Evolutionary conservation across 2,888 invertebrate genomes (phyloP).

Genomic region (Epirrhoe tristata): DNA sequence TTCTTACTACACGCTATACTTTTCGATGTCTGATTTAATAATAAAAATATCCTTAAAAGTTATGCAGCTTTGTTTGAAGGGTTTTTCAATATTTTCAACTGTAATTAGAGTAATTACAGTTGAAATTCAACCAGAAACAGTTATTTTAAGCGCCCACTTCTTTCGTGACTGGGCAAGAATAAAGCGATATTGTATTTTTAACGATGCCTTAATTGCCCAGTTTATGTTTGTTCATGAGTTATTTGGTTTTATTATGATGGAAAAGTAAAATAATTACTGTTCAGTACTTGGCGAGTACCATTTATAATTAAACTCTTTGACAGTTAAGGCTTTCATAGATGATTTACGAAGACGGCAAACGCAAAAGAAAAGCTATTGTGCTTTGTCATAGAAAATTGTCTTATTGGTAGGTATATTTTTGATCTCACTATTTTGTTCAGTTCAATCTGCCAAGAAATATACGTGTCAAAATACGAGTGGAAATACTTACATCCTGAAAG

Average conservation of each 20-base stretch:
- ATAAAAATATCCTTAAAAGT: too few relatives aligned
- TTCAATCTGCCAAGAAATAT: too few relatives aligned
- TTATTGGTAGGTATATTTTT: too few relatives aligned
- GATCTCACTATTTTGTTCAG: too few relatives aligned
- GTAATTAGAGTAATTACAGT: conserved; percentile 27
- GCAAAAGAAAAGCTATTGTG: background rate
- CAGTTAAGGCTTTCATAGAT: background rate
- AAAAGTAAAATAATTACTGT: conserved; percentile 2
- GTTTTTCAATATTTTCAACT: conserved; percentile 16
- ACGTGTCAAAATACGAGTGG: too few relatives aligned
- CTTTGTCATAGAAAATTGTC: too few relatives aligned
- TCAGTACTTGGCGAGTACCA: background rate
- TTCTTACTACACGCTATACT: too few relatives aligned
- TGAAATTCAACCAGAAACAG: conserved; percentile 30
- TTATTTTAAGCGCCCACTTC: conserved; percentile 27
- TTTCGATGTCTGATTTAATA: too few relatives aligned
- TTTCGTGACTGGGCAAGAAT: conserved; percentile 39
- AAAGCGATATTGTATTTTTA: conserved; percentile 38
- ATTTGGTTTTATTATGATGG: conserved; percentile 28
- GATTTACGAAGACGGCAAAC: background rate
- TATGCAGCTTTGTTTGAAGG: background rate
- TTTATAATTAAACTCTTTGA: background rate
- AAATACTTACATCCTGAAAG: too few relatives aligned
- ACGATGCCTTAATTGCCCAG: conserved; percentile 39
- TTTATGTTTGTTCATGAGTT: conserved; percentile 39